Percentiles rank a stretch among this genome's conserved stretches.
phyloP scores from a whole-genome alignment of 2,797 vertebrate genomes.

The Gallinago solitaria region DNA sequence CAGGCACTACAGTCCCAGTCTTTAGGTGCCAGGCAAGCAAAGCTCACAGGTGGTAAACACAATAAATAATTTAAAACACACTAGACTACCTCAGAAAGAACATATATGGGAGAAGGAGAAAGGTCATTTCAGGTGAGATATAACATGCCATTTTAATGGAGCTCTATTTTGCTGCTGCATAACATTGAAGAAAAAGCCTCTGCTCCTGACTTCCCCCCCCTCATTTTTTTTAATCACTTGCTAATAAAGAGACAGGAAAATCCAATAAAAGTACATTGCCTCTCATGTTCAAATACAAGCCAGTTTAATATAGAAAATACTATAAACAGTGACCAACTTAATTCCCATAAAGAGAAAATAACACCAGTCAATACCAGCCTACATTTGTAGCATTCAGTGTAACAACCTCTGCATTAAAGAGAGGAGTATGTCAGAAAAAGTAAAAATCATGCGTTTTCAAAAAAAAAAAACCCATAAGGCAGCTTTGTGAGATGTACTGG shows the following conservation, averaged over 20 bases:
- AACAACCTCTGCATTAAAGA: not conserved
- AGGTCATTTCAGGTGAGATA: not conserved
- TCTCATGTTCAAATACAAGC: not conserved
- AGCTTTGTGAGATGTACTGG: not conserved
- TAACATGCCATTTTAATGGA: not conserved
- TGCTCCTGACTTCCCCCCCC: accelerated
- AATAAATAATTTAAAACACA: not conserved
- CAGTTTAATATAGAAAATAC: not conserved
- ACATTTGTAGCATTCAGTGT: not conserved
- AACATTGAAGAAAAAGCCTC: not conserved
- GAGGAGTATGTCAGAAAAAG: not conserved
- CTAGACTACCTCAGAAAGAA: not conserved
- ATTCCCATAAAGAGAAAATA: not conserved
- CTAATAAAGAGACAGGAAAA: not conserved
- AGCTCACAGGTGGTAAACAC: not conserved
- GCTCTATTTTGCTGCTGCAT: not conserved
- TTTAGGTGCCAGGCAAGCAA: not conserved
- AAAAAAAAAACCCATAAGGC: not conserved
- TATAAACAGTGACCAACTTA: not conserved
- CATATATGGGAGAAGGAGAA: not conserved
- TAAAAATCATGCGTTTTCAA: not conserved
- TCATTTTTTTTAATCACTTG: not conserved
- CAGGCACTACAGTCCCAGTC: no score
- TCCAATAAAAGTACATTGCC: not conserved
- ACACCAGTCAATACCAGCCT: not conserved